These are phyloP conservation scores for Tuberolachnus salignus DNA, from an alignment of 2,888 invertebrate genomes.

Conservation along the genomic window DNA sequence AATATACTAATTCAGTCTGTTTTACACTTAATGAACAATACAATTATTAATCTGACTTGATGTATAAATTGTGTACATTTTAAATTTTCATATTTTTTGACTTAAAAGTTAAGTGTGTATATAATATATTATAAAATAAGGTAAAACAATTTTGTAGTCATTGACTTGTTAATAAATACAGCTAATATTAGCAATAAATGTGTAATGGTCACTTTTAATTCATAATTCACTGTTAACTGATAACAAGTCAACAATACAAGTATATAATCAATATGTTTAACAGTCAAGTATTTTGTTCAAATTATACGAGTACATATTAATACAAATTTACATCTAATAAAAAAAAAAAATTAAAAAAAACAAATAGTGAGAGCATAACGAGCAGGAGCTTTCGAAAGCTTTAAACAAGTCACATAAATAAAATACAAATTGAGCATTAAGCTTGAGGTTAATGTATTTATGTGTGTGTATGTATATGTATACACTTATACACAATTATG, in stretches of 20 bases:
- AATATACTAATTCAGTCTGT: slow-evolving; percentile 44
- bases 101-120: slow-evolving; percentile 4
- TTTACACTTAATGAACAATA: slow-evolving; percentile 22
- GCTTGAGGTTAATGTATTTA: slow-evolving; percentile 23
- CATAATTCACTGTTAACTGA: background rate
- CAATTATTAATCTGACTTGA: background rate
- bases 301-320: slow-evolving; percentile 11
- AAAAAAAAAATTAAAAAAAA: background rate
- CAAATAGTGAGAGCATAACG: background rate
- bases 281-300: background rate
- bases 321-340: background rate
- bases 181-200: background rate
- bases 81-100: background rate
- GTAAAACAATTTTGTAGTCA: background rate
- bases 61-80: background rate
- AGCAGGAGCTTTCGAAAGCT: slow-evolving; percentile 9
- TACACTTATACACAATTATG: slow-evolving; percentile 32
- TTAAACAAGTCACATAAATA: background rate
- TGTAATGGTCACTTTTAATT: background rate
- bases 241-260: background rate
- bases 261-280: slow-evolving; percentile 3
- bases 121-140: background rate
- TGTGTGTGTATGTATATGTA: background rate
- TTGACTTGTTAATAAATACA: slow-evolving; percentile 3
- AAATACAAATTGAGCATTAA: slow-evolving; percentile 38